phyloP scores from a whole-genome alignment of 2,888 invertebrate genomes.

The Polydrusus tereticollis region DNA sequence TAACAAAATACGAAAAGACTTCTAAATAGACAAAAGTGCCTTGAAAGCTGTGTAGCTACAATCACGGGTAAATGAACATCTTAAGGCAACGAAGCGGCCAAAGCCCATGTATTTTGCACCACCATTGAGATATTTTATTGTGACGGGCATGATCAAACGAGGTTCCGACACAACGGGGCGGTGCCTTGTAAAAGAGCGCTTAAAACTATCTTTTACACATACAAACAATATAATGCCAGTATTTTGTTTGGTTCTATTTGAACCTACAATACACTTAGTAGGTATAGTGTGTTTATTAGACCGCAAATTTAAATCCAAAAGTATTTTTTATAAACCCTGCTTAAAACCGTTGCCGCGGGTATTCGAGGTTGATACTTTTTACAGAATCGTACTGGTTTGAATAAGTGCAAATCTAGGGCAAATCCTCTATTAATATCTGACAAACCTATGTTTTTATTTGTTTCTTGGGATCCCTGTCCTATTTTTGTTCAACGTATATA shows the following conservation, averaged over 20 bases:
- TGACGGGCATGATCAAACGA: slow-evolving; percentile 21
- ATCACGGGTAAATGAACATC: slow-evolving; percentile 46
- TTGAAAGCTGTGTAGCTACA: slow-evolving; percentile 1
- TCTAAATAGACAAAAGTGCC: background rate
- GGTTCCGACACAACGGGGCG: slow-evolving; percentile 38
- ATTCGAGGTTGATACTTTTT: background rate
- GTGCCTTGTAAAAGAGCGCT: slow-evolving; percentile 25
- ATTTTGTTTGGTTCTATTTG: slow-evolving; percentile 21
- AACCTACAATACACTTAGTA: slow-evolving; percentile 6
- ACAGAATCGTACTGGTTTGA: background rate
- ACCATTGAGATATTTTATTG: slow-evolving; percentile 21
- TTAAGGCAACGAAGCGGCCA: slow-evolving; percentile 29
- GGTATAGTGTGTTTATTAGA: slow-evolving; percentile 35
- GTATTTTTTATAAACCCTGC: slow-evolving; percentile 8
- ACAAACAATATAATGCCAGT: slow-evolving; percentile 25
- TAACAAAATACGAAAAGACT: background rate
- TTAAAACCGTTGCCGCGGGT: slow-evolving; percentile 4
- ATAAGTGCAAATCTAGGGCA: too few species aligned
- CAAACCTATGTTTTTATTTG: too few species aligned
- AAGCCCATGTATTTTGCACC: slow-evolving; percentile 37
- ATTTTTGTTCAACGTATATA: too few species aligned
- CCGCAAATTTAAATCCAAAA: slow-evolving; percentile 47
- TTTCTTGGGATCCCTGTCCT: too few species aligned
- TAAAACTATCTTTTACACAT: slow-evolving; percentile 42
- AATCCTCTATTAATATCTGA: too few species aligned